phyloP scores from a whole-genome alignment of 1,140 invertebrate genomes.

The Drosophila persimilis region DNA sequence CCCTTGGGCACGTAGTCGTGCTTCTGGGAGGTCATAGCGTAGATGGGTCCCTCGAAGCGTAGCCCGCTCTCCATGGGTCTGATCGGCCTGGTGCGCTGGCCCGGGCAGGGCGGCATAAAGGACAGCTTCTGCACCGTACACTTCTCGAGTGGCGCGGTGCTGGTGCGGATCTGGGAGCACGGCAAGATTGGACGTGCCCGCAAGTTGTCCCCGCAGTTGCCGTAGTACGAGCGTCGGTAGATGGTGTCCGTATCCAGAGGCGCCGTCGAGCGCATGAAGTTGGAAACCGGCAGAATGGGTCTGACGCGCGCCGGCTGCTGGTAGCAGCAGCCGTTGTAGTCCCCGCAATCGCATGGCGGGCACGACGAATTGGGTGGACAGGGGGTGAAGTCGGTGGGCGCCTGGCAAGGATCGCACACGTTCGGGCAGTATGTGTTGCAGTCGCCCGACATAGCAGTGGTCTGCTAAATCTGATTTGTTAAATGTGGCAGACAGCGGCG shows the following conservation, averaged over 20 bases:
- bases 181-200: slow-evolving; percentile 81
- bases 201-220: slow-evolving; percentile 54
- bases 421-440: slow-evolving; percentile 45
- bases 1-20: slow-evolving; percentile 89
- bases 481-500: neutral
- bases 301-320: slow-evolving; percentile 85
- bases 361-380: slow-evolving; percentile 57
- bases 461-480: neutral
- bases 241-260: slow-evolving; percentile 85
- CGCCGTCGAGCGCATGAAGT: slow-evolving; percentile 83
- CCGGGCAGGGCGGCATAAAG: slow-evolving; percentile 84
- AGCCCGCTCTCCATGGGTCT: slow-evolving; percentile 62
- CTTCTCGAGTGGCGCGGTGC: slow-evolving; percentile 83
- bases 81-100: slow-evolving; percentile 79
- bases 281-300: slow-evolving; percentile 84
- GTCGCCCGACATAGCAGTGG: slow-evolving; percentile 47
- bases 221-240: slow-evolving; percentile 85
- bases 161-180: slow-evolving; percentile 61
- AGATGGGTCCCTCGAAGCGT: slow-evolving; percentile 87
- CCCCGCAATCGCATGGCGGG: slow-evolving; percentile 71
- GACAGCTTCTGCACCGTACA: slow-evolving; percentile 84
- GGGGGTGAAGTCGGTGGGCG: slow-evolving; percentile 57
- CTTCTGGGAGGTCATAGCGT: slow-evolving; percentile 88
- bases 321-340: slow-evolving; percentile 84
- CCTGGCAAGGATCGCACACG: slow-evolving; percentile 51